Conservation (phyloP, 2,113 vertebrate genomes). For the Triplophysa siluroides region DNA sequence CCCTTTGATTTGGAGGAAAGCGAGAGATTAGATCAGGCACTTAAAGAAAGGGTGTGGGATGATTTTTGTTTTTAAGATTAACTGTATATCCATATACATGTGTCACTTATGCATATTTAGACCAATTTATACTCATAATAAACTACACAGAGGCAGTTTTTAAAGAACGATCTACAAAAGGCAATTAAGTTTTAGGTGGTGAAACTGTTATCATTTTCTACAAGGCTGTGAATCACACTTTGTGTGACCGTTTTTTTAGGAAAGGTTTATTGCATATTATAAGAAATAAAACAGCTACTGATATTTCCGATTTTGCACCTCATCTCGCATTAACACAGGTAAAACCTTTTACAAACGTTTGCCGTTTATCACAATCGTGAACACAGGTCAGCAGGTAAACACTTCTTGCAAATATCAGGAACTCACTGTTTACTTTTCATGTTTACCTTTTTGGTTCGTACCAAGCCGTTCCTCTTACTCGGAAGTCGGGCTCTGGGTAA, state of each 20-base stretch:
- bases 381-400: conserved; percentile 51
- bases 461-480: conserved; percentile 32
- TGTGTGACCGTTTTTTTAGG: conserved; percentile 46
- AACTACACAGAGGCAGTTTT: conserved; percentile 39
- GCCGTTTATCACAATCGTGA: conserved; percentile 42
- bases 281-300: conserved; percentile 58
- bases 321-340: conserved; percentile 47
- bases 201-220: conserved; percentile 53
- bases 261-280: conserved; percentile 41
- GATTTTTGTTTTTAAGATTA: conserved; percentile 58
- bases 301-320: conserved; percentile 48
- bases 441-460: conserved; percentile 43
- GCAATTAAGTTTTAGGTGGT: conserved; percentile 55
- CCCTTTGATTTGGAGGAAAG: conserved; percentile 29
- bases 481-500: conserved; percentile 29
- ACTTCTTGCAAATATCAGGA: conserved; percentile 57
- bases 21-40: conserved; percentile 64
- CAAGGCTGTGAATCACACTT: conserved; percentile 70
- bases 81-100: conserved; percentile 60
- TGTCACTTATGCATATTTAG: conserved; percentile 69
- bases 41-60: conserved; percentile 51
- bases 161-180: conserved; percentile 26
- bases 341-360: conserved; percentile 45
- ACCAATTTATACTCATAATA: conserved; percentile 60
- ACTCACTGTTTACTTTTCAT: conserved; percentile 49